phyloP scores from a whole-genome alignment of 2,113 vertebrate species.

The Mus spicilegus region DNA sequence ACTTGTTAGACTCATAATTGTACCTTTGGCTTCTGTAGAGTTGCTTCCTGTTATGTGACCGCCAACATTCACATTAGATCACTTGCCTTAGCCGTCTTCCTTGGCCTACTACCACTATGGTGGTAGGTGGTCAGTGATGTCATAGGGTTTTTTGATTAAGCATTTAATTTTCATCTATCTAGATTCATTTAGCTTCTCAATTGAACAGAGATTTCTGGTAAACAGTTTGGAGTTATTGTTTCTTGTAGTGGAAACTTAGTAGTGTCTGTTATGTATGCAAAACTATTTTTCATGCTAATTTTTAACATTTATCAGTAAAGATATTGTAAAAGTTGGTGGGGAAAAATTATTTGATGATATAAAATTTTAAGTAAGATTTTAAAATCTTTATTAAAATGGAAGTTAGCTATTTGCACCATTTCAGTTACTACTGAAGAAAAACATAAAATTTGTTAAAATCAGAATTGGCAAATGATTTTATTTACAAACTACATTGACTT shows the following conservation, averaged over 20 bases:
- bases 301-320: conserved; percentile 22
- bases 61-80: not conserved
- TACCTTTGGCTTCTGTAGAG: not conserved
- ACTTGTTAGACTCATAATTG: not conserved
- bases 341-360: not conserved
- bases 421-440: not conserved
- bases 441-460: not conserved
- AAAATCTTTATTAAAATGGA: not conserved
- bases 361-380: not conserved
- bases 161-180: not conserved
- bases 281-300: conserved; percentile 7
- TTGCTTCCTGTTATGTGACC: not conserved
- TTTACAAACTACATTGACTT: not conserved
- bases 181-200: not conserved
- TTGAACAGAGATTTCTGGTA: not conserved
- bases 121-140: not conserved
- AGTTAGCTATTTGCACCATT: not conserved
- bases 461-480: not conserved
- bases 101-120: not conserved
- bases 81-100: not conserved
- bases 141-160: not conserved
- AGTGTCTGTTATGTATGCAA: not conserved
- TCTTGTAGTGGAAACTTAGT: not conserved
- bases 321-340: not conserved
- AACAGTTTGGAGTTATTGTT: not conserved